Evolutionary conservation across 2,113 vertebrate species (phyloP), one percentile per base, ranked within the genome.

Genomic region (Protobothrops flavoviridis): DNA sequence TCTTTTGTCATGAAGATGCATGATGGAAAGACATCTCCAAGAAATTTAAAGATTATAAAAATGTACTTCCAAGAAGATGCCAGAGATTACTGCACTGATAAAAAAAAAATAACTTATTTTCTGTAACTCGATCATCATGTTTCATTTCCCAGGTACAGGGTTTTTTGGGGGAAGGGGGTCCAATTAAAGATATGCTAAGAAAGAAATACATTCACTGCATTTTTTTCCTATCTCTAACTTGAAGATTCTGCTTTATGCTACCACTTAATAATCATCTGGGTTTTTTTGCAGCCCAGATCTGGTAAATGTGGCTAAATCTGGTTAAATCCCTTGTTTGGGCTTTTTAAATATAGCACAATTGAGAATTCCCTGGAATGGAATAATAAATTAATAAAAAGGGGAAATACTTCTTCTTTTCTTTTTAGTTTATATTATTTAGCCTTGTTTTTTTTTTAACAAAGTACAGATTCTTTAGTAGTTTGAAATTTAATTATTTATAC

Each of bases 41-140:
- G 33, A 92, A n/a, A 56, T 90, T 93, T 94, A 93, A 94, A 59
- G 2, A 85, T n/a, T n/a, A 50, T 89, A 88, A 81, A 4, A 3
- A 52, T 43, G 57, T 1, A 48, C 93, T 91, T 95, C 61, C 2
- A 10, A 7, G 15, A 53, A 26, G 33, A 69, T 87, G 92, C 1
- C 61, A 90, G 5, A 55, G 88, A 93, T 26, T 59, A 89, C 94
- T 94, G 2, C 2, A 33, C 2, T 88, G 29, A 26, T 89, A 90
- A 91, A 10, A 17, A 10, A 17, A 0, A 10, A 13, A 0, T 23
- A 90, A 85, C 0, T 52, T 89, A 43, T 91, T 94, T 95, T 33
- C 86, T 59, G 11, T 3, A 55, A 11, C 55, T 26, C 89, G 7
- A 69, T 57, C 0, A 64, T 81, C 20, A 20, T 92, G 20, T 59